Conservation (phyloP, 2,888 invertebrate genomes). For the Trachelus stipa region DNA sequence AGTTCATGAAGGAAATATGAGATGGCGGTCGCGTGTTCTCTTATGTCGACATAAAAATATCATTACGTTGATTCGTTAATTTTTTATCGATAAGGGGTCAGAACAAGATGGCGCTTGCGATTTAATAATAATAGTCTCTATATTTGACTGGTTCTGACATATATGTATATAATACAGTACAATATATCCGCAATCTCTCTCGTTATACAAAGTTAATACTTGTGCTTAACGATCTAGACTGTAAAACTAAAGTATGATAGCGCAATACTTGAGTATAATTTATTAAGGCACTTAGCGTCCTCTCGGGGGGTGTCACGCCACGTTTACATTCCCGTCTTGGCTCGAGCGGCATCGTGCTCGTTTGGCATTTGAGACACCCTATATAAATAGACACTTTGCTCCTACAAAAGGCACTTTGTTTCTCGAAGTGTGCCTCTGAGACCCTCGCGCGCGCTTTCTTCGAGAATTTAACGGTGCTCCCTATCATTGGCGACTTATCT, state of each 20-base stretch:
- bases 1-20: neutral
- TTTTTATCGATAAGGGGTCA: neutral
- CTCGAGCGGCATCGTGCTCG: conserved; percentile 54
- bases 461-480: neutral
- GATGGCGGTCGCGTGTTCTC: neutral
- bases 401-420: conserved; percentile 62
- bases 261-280: conserved; percentile 52
- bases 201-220: conserved; percentile 8
- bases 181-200: conserved; percentile 1
- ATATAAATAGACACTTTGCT: conserved; percentile 64
- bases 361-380: conserved; percentile 61
- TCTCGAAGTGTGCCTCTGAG: conserved; percentile 11
- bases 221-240: conserved; percentile 2
- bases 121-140: neutral
- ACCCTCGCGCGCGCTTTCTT: neutral
- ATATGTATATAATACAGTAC: conserved; percentile 5
- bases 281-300: conserved; percentile 62
- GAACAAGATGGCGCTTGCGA: neutral
- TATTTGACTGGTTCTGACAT: neutral
- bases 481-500: neutral
- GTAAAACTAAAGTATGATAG: conserved; percentile 14
- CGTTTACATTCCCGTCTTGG: conserved; percentile 58
- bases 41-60: neutral
- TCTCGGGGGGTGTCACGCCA: conserved; percentile 58
- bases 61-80: neutral